Evolutionary conservation across 1,140 invertebrate genomes (phyloP).

Genomic region (Drosophila nigromelanica): DNA sequence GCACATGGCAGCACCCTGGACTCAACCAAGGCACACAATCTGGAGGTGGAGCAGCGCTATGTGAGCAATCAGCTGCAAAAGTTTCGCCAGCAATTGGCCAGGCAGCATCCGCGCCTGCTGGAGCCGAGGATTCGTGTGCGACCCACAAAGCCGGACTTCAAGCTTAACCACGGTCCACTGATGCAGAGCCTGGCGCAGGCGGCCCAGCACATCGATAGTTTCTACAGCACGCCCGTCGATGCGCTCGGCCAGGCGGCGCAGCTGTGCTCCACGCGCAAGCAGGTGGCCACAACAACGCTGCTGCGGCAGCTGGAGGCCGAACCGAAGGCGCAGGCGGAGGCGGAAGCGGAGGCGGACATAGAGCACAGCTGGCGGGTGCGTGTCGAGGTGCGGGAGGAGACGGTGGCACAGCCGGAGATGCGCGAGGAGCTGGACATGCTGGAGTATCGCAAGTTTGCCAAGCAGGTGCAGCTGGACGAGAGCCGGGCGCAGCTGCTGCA

Average conservation of each 20-base stretch:
- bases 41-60: constrained; percentile 75
- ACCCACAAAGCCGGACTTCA: constrained; percentile 66
- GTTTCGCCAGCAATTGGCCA: constrained; percentile 76
- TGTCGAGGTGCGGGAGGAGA: background rate
- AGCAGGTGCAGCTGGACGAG: constrained; percentile 65
- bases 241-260: constrained; percentile 48
- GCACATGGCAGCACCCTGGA: constrained; percentile 57
- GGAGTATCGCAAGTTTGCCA: constrained; percentile 66
- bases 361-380: constrained; percentile 50
- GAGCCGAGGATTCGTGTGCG: constrained; percentile 35
- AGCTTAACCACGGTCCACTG: constrained; percentile 56
- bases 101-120: constrained; percentile 49
- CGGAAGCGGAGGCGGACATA: constrained; percentile 57
- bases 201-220: constrained; percentile 68
- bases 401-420: constrained; percentile 5
- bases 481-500: constrained; percentile 48
- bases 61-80: constrained; percentile 75
- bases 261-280: constrained; percentile 44
- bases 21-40: constrained; percentile 64
- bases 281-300: constrained; percentile 42
- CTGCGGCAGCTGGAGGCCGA: constrained; percentile 48
- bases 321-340: constrained; percentile 36
- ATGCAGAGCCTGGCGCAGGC: constrained; percentile 68
- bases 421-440: constrained; percentile 42
- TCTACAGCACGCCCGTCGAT: constrained; percentile 69